Conservation (phyloP, 2,888 invertebrate genomes). For the Camptogramma bilineatum region DNA sequence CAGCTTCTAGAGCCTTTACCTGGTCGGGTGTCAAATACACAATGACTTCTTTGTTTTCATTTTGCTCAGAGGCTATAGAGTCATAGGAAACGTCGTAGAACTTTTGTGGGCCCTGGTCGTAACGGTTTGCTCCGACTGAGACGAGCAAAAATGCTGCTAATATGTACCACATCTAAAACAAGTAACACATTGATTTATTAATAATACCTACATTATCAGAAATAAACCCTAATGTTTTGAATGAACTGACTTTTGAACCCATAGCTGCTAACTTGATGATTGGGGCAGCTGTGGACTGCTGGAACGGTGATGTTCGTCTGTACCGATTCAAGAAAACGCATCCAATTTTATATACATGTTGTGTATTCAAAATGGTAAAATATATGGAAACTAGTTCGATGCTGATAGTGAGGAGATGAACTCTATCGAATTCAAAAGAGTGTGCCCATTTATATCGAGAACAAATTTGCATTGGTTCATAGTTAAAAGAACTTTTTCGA, state of each 20-base stretch:
- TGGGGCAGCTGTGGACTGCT: constrained; percentile 51
- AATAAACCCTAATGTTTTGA: neutral
- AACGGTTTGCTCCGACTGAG: constrained; percentile 50
- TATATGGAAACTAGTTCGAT: constrained; percentile 56
- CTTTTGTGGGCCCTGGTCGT: constrained; percentile 59
- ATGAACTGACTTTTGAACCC: constrained; percentile 58
- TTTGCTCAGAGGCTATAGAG: constrained; percentile 38
- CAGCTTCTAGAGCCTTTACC: constrained; percentile 63
- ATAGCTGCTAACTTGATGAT: constrained; percentile 54
- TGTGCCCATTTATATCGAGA: neutral
- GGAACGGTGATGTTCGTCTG: constrained; percentile 57
- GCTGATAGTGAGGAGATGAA: constrained; percentile 46
- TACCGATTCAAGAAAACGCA: constrained; percentile 52
- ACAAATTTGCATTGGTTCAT: neutral
- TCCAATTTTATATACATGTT: constrained; percentile 68
- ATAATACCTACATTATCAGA: neutral
- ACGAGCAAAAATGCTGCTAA: constrained; percentile 50
- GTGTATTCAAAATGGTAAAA: constrained; percentile 55
- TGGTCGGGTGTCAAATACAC: constrained; percentile 71
- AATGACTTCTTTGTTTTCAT: constrained; percentile 65
- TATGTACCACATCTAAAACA: constrained; percentile 60
- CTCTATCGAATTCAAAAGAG: constrained; percentile 41
- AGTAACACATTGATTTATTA: constrained; percentile 24
- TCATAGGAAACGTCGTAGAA: constrained; percentile 49
- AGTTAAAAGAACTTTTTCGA: too few relatives aligned